Percentiles rank a stretch among this genome's conserved stretches.
Conservation (phyloP, 2,888 invertebrate species). For the Drosophila longiperda region DNA sequence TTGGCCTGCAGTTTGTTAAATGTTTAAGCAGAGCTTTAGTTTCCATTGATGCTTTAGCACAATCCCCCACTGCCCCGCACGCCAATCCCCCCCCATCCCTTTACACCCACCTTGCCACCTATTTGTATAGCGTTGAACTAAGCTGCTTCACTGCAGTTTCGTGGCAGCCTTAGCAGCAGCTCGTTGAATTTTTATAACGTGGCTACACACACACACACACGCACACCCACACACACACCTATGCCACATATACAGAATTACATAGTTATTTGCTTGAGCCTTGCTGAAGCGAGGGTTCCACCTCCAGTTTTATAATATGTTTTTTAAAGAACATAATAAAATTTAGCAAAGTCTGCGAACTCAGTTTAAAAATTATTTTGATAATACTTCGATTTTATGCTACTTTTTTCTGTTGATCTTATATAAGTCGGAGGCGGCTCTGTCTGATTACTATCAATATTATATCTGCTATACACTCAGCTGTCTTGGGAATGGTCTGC, state of each 20-base stretch:
- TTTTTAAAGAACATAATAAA: not conserved
- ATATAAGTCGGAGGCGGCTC: not conserved
- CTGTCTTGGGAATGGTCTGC: no score
- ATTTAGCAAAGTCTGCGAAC: not conserved
- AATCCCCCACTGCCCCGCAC: not conserved
- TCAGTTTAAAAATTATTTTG: not conserved
- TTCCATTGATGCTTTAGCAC: constrained; percentile 28
- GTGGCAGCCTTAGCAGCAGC: constrained; percentile 55
- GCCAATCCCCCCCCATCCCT: not conserved
- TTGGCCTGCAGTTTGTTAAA: constrained; percentile 76
- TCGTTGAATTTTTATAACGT: constrained; percentile 76
- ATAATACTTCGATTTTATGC: not conserved
- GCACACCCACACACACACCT: not conserved
- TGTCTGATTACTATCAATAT: not conserved
- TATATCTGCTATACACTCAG: not conserved
- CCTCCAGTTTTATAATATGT: not conserved
- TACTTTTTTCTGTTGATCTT: not conserved
- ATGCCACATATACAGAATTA: constrained; percentile 13
- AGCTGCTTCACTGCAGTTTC: constrained; percentile 39
- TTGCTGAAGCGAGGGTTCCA: constrained; percentile 21
- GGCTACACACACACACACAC: constrained; percentile 38
- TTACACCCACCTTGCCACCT: constrained; percentile 20
- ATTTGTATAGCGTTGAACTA: constrained; percentile 55
- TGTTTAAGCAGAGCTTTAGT: constrained; percentile 73
- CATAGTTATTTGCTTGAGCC: constrained; percentile 33